A percentile compares a stretch with the other conserved stretches of the same genome.
Evolutionary conservation across 1,140 invertebrate species (phyloP).

Genomic region (Muscidifurax raptorellus): DNA sequence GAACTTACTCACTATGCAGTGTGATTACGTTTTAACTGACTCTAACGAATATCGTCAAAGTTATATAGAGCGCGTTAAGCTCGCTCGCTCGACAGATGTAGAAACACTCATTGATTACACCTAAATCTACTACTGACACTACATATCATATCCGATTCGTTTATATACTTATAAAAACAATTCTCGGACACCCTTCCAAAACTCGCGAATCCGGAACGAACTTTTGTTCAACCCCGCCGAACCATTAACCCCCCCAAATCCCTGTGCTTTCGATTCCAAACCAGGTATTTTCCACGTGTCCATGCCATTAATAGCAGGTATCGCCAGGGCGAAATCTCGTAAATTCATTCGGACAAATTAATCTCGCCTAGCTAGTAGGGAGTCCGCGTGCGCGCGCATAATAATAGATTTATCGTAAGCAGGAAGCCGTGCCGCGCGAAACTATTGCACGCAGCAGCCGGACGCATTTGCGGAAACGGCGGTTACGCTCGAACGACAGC

Average conservation of each 20-base stretch:
- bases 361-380: neutral
- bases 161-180: neutral
- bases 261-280: neutral
- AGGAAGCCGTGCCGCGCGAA: neutral
- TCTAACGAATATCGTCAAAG: too few species aligned
- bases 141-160: neutral
- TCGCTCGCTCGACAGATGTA: too few species aligned
- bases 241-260: too few species aligned
- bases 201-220: too few species aligned
- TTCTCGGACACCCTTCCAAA: too few species aligned
- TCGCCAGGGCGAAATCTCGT: neutral
- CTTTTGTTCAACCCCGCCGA: too few species aligned
- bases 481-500: neutral
- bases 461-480: neutral
- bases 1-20: too few species aligned
- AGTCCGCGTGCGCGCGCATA: neutral
- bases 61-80: too few species aligned
- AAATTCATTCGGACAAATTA: slow-evolving; percentile 1
- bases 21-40: too few species aligned
- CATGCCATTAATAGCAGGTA: neutral
- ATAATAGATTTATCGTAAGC: slow-evolving; percentile 8
- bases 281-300: neutral
- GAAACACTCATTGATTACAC: too few species aligned
- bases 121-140: too few species aligned
- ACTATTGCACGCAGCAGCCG: neutral